Conservation (phyloP, 2,888 invertebrate genomes). For the Congeria kusceri region DNA sequence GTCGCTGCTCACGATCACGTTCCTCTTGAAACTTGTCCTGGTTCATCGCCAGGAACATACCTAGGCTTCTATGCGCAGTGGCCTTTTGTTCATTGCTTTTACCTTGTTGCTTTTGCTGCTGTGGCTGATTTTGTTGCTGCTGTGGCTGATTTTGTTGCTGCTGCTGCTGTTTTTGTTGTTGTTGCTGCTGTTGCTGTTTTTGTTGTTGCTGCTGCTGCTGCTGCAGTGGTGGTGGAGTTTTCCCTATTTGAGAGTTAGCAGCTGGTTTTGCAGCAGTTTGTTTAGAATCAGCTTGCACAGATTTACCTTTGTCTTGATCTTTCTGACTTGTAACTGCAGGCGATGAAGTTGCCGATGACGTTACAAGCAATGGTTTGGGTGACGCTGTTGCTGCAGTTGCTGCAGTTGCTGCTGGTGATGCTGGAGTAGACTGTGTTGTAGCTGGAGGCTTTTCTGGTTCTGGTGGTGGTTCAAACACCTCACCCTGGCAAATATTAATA, state of each 20-base stretch:
- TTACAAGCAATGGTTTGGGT: conserved; percentile 6
- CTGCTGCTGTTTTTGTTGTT: too few species aligned
- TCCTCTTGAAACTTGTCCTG: conserved; percentile 19
- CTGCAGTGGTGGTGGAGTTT: neutral
- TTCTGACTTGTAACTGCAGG: conserved; percentile 8
- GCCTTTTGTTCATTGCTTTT: conserved; percentile 12
- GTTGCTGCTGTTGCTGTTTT: too few species aligned
- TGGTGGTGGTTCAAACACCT: conserved; percentile 57
- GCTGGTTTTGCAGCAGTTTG: neutral
- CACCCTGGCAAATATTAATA: conserved; percentile 34
- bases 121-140: neutral
- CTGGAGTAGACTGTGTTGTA: conserved; percentile 16
- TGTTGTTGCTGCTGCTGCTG: too few species aligned
- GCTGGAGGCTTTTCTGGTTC: conserved; percentile 42
- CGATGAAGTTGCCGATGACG: conserved; percentile 17
- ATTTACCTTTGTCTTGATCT: conserved; percentile 49
- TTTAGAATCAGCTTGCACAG: conserved; percentile 32
- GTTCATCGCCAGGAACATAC: neutral
- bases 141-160: conserved; percentile 1
- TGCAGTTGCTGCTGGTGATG: conserved; percentile 26
- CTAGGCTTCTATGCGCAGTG: neutral
- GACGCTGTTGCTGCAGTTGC: conserved; percentile 14
- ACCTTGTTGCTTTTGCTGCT: conserved; percentile 29
- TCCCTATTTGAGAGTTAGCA: neutral
- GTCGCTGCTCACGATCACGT: conserved; percentile 17